phyloP scores from a whole-genome alignment of 2,888 invertebrate species.

The Synergus umbraculus region DNA sequence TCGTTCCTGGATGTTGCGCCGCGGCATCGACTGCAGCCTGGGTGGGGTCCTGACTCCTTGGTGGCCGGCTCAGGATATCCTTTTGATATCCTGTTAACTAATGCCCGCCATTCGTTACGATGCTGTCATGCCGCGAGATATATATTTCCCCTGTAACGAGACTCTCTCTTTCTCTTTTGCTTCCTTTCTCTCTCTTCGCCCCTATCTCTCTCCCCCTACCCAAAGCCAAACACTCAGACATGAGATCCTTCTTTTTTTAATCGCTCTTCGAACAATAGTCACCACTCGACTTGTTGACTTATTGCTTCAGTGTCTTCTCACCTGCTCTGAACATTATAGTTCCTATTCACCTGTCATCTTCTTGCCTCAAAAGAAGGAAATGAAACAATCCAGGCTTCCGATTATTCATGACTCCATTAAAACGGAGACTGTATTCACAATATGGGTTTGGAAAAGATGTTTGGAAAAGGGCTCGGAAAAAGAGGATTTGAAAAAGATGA shows the following conservation, averaged over 20 bases:
- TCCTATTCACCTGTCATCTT: constrained; percentile 22
- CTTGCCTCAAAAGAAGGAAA: constrained; percentile 17
- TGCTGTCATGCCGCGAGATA: constrained; percentile 63
- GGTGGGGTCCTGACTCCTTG: constrained; percentile 75
- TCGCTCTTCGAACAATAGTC: constrained; percentile 33
- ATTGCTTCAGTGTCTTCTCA: constrained; percentile 26
- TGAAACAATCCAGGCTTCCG: neutral
- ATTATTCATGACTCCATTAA: constrained; percentile 1
- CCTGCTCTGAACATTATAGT: constrained; percentile 17
- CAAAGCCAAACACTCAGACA: constrained; percentile 14
- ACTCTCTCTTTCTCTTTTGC: constrained; percentile 49
- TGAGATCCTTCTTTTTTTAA: neutral
- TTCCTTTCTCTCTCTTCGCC: constrained; percentile 50
- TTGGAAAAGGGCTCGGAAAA: too few species aligned
- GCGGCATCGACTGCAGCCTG: constrained; percentile 69
- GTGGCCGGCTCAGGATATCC: constrained; percentile 75
- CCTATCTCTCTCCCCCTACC: neutral
- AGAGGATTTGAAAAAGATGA: too few species aligned
- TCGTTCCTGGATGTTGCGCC: constrained; percentile 65
- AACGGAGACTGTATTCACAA: neutral
- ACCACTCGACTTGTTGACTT: constrained; percentile 35
- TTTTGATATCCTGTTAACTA: constrained; percentile 78
- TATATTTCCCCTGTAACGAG: constrained; percentile 69
- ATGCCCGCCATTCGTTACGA: constrained; percentile 76
- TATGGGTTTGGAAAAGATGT: neutral